Conservation (phyloP, 1,140 invertebrate species). For the Tetragnatha versicolor region DNA sequence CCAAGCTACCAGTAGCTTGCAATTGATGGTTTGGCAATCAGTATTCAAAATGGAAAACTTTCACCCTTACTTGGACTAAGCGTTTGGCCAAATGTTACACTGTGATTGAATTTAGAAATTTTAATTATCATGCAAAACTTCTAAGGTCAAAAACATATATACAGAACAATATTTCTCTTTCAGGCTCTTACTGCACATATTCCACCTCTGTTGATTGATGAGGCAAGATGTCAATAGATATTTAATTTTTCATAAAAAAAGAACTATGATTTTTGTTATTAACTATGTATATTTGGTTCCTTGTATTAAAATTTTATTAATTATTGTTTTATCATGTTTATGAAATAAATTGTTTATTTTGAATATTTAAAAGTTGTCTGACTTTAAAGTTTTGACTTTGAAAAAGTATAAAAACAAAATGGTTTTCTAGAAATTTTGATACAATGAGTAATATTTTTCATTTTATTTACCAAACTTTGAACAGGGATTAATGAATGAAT, state of each 20-base stretch:
- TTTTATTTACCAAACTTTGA: too few species aligned
- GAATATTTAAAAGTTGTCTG: background rate
- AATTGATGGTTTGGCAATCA: too few species aligned
- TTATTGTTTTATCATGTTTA: background rate
- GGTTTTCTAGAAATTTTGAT: too few species aligned
- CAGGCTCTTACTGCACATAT: slow-evolving; percentile 46
- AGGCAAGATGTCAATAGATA: slow-evolving; percentile 10
- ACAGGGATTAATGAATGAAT: too few species aligned
- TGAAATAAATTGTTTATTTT: background rate
- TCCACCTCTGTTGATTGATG: slow-evolving; percentile 33
- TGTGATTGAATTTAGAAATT: background rate
- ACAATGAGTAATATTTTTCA: too few species aligned
- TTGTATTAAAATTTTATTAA: background rate
- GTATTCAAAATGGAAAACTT: too few species aligned
- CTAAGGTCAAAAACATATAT: background rate
- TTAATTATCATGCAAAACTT: background rate
- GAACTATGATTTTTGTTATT: too few species aligned
- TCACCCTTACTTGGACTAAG: too few species aligned
- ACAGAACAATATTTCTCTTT: slow-evolving; percentile 17
- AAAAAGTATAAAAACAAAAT: too few species aligned
- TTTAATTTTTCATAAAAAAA: too few species aligned
- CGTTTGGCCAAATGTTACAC: background rate
- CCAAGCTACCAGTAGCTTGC: too few species aligned
- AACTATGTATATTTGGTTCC: background rate
- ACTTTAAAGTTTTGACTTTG: too few species aligned